Percentiles rank a stretch among this genome's conserved stretches.
Conservation (phyloP, 2,113 vertebrate genomes). For the Ammodramus savannarum region DNA sequence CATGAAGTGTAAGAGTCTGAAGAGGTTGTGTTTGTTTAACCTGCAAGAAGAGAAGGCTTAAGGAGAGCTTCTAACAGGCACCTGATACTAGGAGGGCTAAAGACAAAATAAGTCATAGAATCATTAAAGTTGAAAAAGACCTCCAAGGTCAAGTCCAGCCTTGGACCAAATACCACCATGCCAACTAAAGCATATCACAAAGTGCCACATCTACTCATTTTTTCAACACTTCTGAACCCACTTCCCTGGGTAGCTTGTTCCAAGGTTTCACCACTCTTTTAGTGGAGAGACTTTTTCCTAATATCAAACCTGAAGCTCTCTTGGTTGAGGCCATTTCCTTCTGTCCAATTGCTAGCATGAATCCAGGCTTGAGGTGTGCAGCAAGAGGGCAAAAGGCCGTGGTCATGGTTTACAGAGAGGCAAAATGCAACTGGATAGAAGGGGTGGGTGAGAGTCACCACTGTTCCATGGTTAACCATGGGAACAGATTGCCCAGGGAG, state of each 20-base stretch:
- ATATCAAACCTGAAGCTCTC: not conserved
- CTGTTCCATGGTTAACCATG: not conserved
- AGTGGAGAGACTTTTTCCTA: not conserved
- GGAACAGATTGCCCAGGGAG: not conserved
- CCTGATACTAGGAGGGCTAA: not conserved
- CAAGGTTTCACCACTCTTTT: not conserved
- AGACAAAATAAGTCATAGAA: not conserved
- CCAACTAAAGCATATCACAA: not conserved
- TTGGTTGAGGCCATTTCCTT: not conserved
- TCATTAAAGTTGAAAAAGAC: not conserved
- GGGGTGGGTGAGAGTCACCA: rapidly evolving
- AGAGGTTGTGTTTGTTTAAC: not conserved
- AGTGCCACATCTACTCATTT: not conserved
- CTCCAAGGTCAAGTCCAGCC: not conserved
- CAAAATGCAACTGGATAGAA: not conserved
- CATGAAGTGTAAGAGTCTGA: not conserved
- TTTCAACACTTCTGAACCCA: not conserved
- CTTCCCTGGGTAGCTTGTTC: not conserved
- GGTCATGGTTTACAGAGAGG: not conserved
- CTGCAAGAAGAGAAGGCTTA: not conserved
- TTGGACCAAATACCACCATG: not conserved
- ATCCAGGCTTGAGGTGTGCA: not conserved
- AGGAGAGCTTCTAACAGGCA: not conserved
- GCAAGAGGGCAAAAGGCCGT: not conserved
- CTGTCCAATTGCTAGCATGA: not conserved